Evolutionary conservation across 2,113 vertebrate genomes (phyloP), one percentile per base, ranked within the genome.

Genomic region (Malurus cyaneus): DNA sequence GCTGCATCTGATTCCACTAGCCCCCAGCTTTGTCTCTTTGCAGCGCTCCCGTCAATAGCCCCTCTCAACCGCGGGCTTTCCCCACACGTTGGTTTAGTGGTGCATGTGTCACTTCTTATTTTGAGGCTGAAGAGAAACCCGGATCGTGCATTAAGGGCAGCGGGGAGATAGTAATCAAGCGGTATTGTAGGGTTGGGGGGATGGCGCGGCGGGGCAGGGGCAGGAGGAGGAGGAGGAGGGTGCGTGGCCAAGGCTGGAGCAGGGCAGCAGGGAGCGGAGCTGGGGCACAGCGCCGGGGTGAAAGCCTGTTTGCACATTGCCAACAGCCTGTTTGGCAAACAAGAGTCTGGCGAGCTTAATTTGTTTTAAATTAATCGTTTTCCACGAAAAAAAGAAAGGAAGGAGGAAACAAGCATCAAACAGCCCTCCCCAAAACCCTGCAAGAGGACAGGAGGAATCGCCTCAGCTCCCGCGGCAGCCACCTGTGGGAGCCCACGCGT

Each of bases 51-150:
- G 91, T 97, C 98, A 97, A 96, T 96, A 95, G 97, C 93, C 92
- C 79, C 95, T 86, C 92, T 93, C 96, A 85, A 67, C 65, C 70
- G 53, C 64, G 66, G 34, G 89, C 92, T 78, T 20, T 92, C 95
- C 93, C 88, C 94, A 61, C 79, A 95, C 89, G 80, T 88, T 76
- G 97, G 95, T 93, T 93, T 88, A 91, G 96, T 65, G 88, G 59
- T 89, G 97, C 96, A 96, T 96, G 93, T 98, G 97, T 98, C 97
- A 97, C 97, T 97, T 97, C 96, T 96, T 62, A 94, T 97, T 97
- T 97, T 66, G 52, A 97, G 94, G 94, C 92, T 89, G 97, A 95
- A 92, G 96, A 97, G 96, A 96, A 94, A 94, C 59, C 93, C 76
- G 84, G 82, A 91, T 94, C 89, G 93, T 70, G 49, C 91, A 12